Base-by-base conservation (phyloP, 2,113 vertebrate genomes). In the Numenius arquata region DNA sequence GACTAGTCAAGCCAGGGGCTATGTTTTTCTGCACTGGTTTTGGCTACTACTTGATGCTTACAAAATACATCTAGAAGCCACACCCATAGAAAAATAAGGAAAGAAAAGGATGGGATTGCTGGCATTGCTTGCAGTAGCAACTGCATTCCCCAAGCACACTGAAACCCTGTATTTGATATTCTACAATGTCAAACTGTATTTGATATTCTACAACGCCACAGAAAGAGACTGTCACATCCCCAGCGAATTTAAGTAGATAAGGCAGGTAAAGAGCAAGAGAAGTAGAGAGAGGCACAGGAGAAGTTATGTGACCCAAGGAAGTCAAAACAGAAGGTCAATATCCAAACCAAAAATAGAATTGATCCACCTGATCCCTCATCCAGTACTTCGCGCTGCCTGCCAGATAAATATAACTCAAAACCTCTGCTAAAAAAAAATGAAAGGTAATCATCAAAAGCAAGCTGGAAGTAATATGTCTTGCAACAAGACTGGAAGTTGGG, bases 1-100 rank as follows among this genome's bases (percentile, higher is more conserved):
- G 63, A 80, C 58, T 53, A 62, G 48, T 65, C 85, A 79, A 72
- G 93, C 95, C 93, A 93, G 4, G 38, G 85, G 95, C 95, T 87
- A 95, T 45, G 63, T 48, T 95, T 87, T 96, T 80, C 68, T 59
- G 25, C 12, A 27, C 72, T 83, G 16, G 0, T 73, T 67, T 76
- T 83, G 82, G 68, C 73, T 59, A 72, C 82, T 58, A 18, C 45
- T 84, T n/a, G n/a, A 63, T 29, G 65, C 77, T 93, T 80, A 59
- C 53, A 72, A 76, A 72, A 93, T 7, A n/a, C 65, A 70, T 30
- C 15, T 7, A 45, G 53, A 26, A 76, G 73, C 48, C 88, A 87
- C 82, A 81, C 29, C 63, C 73, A 25, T 1, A 15, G 58, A 43
- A 82, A 86, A 62, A 61, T 5, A 62, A 65, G 85, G 53, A 32